Conservation (phyloP, 2,888 invertebrate genomes). For the Silvanus unidentatus region DNA sequence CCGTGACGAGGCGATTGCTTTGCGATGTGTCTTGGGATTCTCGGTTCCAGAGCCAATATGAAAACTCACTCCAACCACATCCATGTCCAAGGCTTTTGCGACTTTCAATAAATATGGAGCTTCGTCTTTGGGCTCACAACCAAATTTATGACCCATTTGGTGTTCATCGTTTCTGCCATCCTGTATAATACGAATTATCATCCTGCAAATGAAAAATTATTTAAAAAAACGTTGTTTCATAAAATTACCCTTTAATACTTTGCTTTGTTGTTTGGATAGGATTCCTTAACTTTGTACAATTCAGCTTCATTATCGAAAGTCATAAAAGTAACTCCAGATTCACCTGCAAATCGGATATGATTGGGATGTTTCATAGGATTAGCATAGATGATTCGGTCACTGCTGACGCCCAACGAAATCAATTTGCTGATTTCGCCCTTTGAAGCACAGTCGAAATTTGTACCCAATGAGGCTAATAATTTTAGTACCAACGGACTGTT, state of each 20-base stretch:
- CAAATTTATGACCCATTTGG: conserved; percentile 13
- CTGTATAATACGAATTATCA: conserved; percentile 13
- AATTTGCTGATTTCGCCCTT: conserved; percentile 52
- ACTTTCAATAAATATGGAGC: conserved; percentile 8
- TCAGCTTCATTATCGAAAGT: conserved; percentile 56
- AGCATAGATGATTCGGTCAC: conserved; percentile 53
- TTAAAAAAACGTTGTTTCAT: too few species aligned
- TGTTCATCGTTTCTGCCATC: conserved; percentile 6
- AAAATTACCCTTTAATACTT: too few species aligned
- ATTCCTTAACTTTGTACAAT: conserved; percentile 50
- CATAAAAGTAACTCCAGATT: conserved; percentile 49
- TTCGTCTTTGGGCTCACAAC: conserved; percentile 12
- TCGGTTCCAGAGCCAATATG: conserved; percentile 11
- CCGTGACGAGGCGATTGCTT: conserved; percentile 9
- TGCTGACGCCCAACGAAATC: conserved; percentile 47
- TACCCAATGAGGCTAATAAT: conserved; percentile 50
- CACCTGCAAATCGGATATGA: conserved; percentile 51
- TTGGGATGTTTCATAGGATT: conserved; percentile 54
- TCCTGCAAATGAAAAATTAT: conserved; percentile 42
- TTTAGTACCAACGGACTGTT: conserved; percentile 46
- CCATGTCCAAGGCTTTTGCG: conserved; percentile 9
- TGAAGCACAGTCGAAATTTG: conserved; percentile 60
- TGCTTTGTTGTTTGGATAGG: conserved; percentile 50
- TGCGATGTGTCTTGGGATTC: conserved; percentile 8
- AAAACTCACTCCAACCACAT: conserved; percentile 14